These are phyloP conservation scores for Alexandromys fortis DNA, from an alignment of 2,113 vertebrate genomes.

Conservation along the genomic window DNA sequence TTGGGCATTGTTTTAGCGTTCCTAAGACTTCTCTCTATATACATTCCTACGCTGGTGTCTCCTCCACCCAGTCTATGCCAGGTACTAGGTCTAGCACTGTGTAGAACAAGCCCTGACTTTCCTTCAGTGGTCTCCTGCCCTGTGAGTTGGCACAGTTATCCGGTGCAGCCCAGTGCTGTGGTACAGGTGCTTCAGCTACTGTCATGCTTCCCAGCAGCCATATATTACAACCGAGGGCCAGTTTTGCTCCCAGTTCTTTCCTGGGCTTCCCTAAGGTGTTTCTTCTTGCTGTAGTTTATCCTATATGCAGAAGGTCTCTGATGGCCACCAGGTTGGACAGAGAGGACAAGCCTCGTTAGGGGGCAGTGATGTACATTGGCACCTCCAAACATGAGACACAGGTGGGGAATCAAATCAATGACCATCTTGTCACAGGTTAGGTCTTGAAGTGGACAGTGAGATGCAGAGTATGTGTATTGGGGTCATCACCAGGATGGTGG, in stretches of 20 bases:
- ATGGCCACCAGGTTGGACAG: not conserved
- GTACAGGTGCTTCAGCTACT: no score
- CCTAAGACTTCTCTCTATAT: not conserved
- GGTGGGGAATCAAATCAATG: fast-evolving
- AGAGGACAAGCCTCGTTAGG: not conserved
- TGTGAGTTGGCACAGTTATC: fast-evolving
- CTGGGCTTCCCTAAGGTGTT: not conserved
- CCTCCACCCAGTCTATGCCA: not conserved
- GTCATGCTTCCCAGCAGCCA: fast-evolving
- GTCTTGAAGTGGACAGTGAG: not conserved
- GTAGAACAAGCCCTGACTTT: not conserved
- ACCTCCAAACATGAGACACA: not conserved
- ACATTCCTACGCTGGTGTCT: no score
- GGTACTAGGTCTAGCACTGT: not conserved
- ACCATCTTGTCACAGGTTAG: not conserved
- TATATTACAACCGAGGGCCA: no score
- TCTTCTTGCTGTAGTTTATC: not conserved
- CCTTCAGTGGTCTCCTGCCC: no score
- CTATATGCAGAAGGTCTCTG: not conserved
- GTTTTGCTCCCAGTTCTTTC: not conserved
- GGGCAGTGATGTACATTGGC: not conserved
- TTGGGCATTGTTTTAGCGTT: not conserved
- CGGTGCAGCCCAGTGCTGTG: no score
- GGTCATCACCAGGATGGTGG: not conserved
- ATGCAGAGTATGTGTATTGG: not conserved